Evolutionary conservation across 2,888 invertebrate species (phyloP), one percentile per base, ranked within the genome.

Genomic region (Latheticus oryzae): DNA sequence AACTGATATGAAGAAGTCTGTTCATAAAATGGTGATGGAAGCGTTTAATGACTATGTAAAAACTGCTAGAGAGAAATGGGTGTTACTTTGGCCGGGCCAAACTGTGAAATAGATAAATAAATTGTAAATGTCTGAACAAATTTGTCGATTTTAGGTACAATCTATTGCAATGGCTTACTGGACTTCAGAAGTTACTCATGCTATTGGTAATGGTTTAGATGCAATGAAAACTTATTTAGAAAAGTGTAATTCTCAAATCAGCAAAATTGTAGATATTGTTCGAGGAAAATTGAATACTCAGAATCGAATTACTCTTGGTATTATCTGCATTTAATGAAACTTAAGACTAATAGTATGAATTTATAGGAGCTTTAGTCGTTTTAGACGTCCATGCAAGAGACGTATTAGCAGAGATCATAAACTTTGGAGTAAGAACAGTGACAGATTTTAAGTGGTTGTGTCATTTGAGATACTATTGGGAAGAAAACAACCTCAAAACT

Each of bases 381-480:
- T 79, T 96, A 61, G 96, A 97, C 74, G 96, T 97, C 0, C 97
- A 97, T 75, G 93, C 94, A 0, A 84, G 95, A 68, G 96, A 97
- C 78, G 92, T 94, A 0, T 81, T 96, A 1, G 81, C 85, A 50
- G 85, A 87, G 50, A 80, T 94, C 5, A 85, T 87, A 23, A 81
- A 84, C 0, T 81, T 84, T 19, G 80, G 84, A 58, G 89, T 95
- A 0, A 78, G 78, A 5, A 85, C 83, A 28, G 84, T 88, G 58
- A 88, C 89, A 64, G 95, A 97, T 73, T 97, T 97, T 76, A 88
- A 92, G 71, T 97, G 97, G 97, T 79, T 95, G 37, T 86, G 88
- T 59, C 92, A 93, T 75, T 81, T 97, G 53, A 84, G 97, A 32
- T 94, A 93, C 73, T 93, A 93, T 74, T 92, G 91, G 91, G 87